These are phyloP conservation scores for Limnodromus scolopaceus DNA, from an alignment of 2,797 vertebrate genomes.

Conservation along the genomic window DNA sequence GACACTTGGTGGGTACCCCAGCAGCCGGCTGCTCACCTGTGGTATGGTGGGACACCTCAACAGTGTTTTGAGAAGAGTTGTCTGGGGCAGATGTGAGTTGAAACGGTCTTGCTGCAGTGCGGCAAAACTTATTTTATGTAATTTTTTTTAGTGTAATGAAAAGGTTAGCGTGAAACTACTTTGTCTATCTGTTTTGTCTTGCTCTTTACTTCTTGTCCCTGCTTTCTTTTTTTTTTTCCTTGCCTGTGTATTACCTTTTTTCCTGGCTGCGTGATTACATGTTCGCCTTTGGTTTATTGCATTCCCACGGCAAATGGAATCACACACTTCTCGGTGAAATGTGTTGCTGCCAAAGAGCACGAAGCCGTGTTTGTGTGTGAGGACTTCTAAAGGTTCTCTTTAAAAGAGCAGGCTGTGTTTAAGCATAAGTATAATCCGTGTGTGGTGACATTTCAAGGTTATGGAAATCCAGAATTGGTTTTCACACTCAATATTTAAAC, in stretches of 20 bases:
- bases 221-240: neutral
- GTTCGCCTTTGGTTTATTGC: neutral
- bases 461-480: constrained; percentile 12
- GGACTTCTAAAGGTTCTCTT: constrained; percentile 6
- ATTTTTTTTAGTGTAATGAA: neutral
- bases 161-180: neutral
- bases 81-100: neutral
- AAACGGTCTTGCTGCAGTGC: neutral
- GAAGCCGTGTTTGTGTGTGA: neutral
- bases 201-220: neutral
- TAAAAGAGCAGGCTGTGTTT: constrained; percentile 12
- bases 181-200: neutral
- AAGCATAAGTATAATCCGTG: neutral
- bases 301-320: neutral
- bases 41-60: neutral
- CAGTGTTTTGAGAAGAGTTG: neutral
- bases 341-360: neutral
- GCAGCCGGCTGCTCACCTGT: neutral
- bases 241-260: neutral
- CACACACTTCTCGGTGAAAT: neutral
- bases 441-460: constrained; percentile 56
- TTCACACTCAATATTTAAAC: neutral
- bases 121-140: neutral
- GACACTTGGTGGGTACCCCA: neutral
- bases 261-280: neutral